Base-by-base conservation (phyloP, 1,140 invertebrate genomes). In the Sinella curviseta region DNA sequence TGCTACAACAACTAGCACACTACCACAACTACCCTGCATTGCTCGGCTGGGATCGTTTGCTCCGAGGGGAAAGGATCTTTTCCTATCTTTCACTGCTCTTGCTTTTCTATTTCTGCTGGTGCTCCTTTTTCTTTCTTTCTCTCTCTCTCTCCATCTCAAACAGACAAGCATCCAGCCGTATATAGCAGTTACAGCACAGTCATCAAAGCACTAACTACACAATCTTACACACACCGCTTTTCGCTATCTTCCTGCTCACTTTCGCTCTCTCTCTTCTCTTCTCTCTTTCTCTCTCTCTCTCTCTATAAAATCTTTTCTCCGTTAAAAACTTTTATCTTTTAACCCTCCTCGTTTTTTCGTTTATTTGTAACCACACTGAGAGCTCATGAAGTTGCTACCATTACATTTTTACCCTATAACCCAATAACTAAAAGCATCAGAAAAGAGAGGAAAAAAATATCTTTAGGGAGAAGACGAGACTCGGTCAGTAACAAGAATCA, bases 21-120 rank as follows among this genome's bases (percentile, higher is more conserved):
- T 60, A 60, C n/a, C 14, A 14, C n/a, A 60, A 60, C 55, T 60
- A 60, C 24, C 55, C 24, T n/a, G 24, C 3, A 3, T n/a, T 14
- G 65, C 65, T 70, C 65, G 65, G 65, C 65, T 24, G 31, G 28
- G 12, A 70, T 70, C 65, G 65, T 70, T 2, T 33, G 30, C 12
- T 30, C 65, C 65, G 65, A 70, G 65, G 65, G n/a, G 31, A 30
- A 70, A 70, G 65, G 65, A 70, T 70, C 65, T 70, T 70, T 33
- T 70, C 65, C 65, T 70, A 70, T 70, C 65, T 70, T 70, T 26
- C 57, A 31, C 65, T 70, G 30, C 12, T 33, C 31, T 16, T 70
- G 8, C 28, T 60, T 4, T 26, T 24, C 24, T 12, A 4, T 70
- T 70, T 70, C 65, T 60, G 57, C 57, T 60, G 57, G 65, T 70